phyloP scores from a whole-genome alignment of 2,888 invertebrate species.

The Conus canariensis region DNA sequence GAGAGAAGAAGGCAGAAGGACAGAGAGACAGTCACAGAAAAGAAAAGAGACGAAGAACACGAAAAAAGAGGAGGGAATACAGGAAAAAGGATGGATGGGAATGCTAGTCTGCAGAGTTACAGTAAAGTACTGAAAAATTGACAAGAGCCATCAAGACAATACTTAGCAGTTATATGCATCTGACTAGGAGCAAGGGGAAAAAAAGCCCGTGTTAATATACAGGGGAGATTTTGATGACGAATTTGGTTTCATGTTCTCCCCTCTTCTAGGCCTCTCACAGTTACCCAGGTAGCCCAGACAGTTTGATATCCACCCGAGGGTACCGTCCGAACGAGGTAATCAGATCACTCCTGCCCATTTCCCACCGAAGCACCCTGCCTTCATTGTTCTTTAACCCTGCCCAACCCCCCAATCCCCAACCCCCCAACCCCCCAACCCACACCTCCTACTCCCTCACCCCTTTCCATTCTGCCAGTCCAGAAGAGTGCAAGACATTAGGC shows the following conservation, averaged over 20 bases:
- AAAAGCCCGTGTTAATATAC: too few relatives aligned
- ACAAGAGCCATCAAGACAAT: too few relatives aligned
- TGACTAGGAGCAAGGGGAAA: too few relatives aligned
- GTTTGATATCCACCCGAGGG: neutral
- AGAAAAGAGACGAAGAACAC: too few relatives aligned
- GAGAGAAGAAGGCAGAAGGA: too few relatives aligned
- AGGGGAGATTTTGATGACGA: too few relatives aligned
- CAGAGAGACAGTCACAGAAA: too few relatives aligned
- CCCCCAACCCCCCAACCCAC: neutral
- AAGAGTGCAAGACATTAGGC: neutral
- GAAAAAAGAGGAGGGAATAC: too few relatives aligned
- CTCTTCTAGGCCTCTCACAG: neutral
- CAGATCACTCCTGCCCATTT: neutral
- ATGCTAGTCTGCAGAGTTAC: too few relatives aligned
- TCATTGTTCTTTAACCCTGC: neutral
- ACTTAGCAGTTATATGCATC: too few relatives aligned
- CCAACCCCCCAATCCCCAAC: neutral
- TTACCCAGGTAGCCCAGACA: conserved; percentile 4
- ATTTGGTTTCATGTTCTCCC: neutral
- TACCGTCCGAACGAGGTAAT: conserved; percentile 31
- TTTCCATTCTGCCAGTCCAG: neutral
- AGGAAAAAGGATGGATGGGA: too few relatives aligned
- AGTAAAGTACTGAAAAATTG: too few relatives aligned
- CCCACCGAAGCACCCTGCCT: neutral
- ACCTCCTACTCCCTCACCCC: neutral